Conservation (phyloP, 1,140 invertebrate species). For the Acromyrmex charruanus region DNA sequence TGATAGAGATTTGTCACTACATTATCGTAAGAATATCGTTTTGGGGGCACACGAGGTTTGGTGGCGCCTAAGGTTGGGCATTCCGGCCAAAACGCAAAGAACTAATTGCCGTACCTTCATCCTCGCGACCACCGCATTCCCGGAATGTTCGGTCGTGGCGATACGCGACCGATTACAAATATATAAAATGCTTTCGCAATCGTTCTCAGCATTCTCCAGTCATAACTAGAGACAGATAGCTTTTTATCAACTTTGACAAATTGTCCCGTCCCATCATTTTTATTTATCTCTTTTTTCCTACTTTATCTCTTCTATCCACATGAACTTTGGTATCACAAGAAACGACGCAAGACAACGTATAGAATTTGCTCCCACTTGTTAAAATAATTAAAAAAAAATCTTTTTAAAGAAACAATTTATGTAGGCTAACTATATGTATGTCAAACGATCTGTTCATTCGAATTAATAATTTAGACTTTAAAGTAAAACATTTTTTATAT, state of each 20-base stretch:
- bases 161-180: conserved; percentile 71
- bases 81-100: conserved; percentile 54
- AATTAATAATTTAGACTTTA: neutral
- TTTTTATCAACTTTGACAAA: conserved; percentile 68
- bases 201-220: conserved; percentile 64
- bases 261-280: conserved; percentile 35
- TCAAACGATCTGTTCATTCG: neutral
- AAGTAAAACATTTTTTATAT: neutral
- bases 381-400: neutral
- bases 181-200: conserved; percentile 70
- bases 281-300: neutral
- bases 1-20: conserved; percentile 45
- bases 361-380: neutral
- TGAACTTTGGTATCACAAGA: neutral
- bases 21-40: conserved; percentile 50
- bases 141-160: conserved; percentile 66
- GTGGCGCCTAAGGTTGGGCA: conserved; percentile 26
- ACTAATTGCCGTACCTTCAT: conserved; percentile 73
- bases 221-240: conserved; percentile 59
- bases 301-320: neutral
- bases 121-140: conserved; percentile 69
- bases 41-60: neutral
- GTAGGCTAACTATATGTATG: too few species aligned
- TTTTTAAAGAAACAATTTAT: conserved; percentile 6
- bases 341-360: neutral